Evolutionary conservation across 2,888 invertebrate species (phyloP).

Genomic region (Drosophila kokeensis): DNA sequence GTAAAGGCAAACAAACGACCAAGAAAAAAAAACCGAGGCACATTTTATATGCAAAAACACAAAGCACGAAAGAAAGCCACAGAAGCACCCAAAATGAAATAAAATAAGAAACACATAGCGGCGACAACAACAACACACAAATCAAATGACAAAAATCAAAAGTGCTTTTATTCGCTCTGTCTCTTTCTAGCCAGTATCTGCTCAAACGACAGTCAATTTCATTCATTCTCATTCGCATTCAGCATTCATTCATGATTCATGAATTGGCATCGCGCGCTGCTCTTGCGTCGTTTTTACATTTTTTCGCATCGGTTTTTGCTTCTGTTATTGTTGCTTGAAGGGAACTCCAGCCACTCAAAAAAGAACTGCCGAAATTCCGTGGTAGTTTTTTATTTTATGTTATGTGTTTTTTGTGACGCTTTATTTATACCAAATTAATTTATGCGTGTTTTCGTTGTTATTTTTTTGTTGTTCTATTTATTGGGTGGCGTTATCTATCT

Average conservation of each 20-base stretch:
- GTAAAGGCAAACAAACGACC: slow-evolving; percentile 29
- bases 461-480: slow-evolving; percentile 15
- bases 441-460: slow-evolving; percentile 22
- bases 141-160: slow-evolving; percentile 67
- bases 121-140: slow-evolving; percentile 24
- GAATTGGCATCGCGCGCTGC: slow-evolving; percentile 43
- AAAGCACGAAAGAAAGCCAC: slow-evolving; percentile 37
- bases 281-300: slow-evolving; percentile 55
- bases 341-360: slow-evolving; percentile 53
- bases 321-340: slow-evolving; percentile 31
- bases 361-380: slow-evolving; percentile 45
- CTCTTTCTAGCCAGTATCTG: slow-evolving; percentile 14
- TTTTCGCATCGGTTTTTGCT: slow-evolving; percentile 37
- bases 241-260: slow-evolving; percentile 58
- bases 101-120: slow-evolving; percentile 11
- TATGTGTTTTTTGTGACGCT: slow-evolving; percentile 33
- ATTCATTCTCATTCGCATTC: slow-evolving; percentile 53
- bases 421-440: slow-evolving; percentile 53
- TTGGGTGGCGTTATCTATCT: slow-evolving; percentile 25
- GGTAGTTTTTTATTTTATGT: neutral
- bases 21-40: slow-evolving; percentile 39
- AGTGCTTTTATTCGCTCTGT: slow-evolving; percentile 45
- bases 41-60: slow-evolving; percentile 50
- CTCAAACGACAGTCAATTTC: slow-evolving; percentile 68
- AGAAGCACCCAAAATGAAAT: slow-evolving; percentile 31